Evolutionary conservation across 2,797 vertebrate genomes (phyloP).

Genomic region (Enteromius paludinosus): DNA sequence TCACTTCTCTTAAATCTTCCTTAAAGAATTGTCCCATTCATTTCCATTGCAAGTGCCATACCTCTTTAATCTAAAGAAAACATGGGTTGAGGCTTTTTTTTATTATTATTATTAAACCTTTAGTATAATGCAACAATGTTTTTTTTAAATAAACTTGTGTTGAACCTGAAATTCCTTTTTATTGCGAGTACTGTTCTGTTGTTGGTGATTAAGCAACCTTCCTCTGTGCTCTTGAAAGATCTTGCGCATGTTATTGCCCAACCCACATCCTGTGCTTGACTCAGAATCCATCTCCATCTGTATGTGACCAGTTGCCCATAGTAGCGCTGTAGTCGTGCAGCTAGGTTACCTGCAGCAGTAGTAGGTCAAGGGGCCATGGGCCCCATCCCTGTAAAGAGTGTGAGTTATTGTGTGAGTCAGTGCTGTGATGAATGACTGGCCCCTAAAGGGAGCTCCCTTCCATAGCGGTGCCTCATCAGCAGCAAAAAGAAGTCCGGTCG

Average conservation of each 20-base stretch:
- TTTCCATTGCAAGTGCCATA: neutral
- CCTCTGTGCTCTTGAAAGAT: slow-evolving; percentile 12
- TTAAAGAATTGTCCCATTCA: neutral
- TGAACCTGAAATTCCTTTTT: neutral
- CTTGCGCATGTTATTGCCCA: slow-evolving; percentile 12
- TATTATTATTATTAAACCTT: too few species aligned
- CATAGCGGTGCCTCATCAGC: slow-evolving; percentile 49
- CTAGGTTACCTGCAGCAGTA: slow-evolving; percentile 35
- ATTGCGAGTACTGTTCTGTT: too few species aligned
- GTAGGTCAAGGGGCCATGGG: slow-evolving; percentile 31
- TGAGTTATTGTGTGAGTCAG: slow-evolving; percentile 38
- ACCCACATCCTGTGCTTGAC: slow-evolving; percentile 31
- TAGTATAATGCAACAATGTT: neutral
- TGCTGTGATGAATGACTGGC: slow-evolving; percentile 53
- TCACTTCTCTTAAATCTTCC: neutral
- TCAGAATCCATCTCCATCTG: neutral
- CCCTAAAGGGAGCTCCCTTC: slow-evolving; percentile 52
- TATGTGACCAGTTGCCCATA: neutral
- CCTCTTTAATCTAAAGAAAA: neutral
- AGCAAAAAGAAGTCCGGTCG: slow-evolving; percentile 51
- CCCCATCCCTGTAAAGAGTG: slow-evolving; percentile 42
- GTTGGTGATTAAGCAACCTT: slow-evolving; percentile 20
- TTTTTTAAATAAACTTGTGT: neutral
- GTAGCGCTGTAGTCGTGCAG: neutral
- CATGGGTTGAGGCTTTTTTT: neutral